Base-by-base conservation (phyloP, 2,888 invertebrate species). In the Dolichomitus sp. region DNA sequence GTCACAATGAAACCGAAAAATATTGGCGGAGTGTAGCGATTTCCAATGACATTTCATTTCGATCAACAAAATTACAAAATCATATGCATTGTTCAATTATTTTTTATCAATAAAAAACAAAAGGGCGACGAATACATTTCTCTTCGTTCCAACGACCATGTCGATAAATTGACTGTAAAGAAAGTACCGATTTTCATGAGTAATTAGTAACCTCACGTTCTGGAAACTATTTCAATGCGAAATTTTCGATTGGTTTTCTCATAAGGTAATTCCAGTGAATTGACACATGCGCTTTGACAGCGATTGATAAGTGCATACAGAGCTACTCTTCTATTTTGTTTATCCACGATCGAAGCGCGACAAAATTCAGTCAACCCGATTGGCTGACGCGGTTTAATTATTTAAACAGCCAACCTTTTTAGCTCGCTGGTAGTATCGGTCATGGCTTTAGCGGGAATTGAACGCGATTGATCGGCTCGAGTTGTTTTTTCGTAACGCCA, bases 341-440 rank as follows among this genome's bases (percentile, higher is more conserved):
- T 30, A 59, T 59, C 33, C 14, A 5, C 33, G 30, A 7, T 27
- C 4, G 14, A 27, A 54, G 1, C 27, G 54, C n/a, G 54, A 54
- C 11, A 12, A 12, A 54, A 27, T 54, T 27, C 54, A 2, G 27
- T 54, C 12, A 27, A 12, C 7, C 23, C 27, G 27, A 54, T 54
- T 54, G 54, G 27, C 54, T 27, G 27, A 12, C 23, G 12, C 23
- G 54, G 7, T 4, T 54, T 54, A 54, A 54, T 54, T 54, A 54
- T 54, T 54, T 54, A 54, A 54, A 54, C 54, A 54, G 54, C 6
- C 54, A 27, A 19, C 27, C 54, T 54, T 54, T 54, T 27, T 5
- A 27, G 54, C 23, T 27, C 54, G 12, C 54, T 14, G 14, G 4
- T 14, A 4, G 12, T 27, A 12, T 27, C 27, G 54, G 14, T 23